These are phyloP conservation scores for Irena cyanogastra DNA, from an alignment of 2,113 vertebrate genomes.

Conservation along the genomic window DNA sequence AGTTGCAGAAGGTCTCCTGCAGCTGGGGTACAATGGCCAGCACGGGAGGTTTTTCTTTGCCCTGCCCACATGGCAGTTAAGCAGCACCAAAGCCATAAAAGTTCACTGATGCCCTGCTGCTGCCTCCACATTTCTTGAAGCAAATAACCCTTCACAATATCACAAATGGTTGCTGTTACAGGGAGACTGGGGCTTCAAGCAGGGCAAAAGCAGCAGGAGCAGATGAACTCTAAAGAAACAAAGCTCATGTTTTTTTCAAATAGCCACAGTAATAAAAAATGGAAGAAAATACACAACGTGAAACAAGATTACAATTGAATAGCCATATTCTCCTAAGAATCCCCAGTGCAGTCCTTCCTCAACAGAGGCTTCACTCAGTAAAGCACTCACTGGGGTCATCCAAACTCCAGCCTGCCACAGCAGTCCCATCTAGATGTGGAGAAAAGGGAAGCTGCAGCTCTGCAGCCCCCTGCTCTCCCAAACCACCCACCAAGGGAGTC, in stretches of 20 bases:
- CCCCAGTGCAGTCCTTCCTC: neutral
- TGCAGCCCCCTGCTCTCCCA: neutral
- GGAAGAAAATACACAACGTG: neutral
- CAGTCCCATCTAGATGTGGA: neutral
- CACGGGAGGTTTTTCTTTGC: neutral
- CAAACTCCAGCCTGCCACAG: neutral
- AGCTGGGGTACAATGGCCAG: neutral
- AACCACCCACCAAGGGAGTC: neutral
- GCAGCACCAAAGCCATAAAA: neutral
- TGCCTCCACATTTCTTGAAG: neutral
- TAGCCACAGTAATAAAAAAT: neutral
- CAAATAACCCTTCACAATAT: neutral
- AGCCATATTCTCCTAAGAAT: neutral
- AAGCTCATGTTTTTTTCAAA: constrained; percentile 1
- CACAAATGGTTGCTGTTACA: neutral
- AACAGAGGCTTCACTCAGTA: neutral
- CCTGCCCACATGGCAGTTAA: neutral
- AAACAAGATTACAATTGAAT: neutral
- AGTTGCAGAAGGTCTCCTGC: neutral
- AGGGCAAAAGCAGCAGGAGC: constrained; percentile 27
- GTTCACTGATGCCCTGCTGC: neutral
- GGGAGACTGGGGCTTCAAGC: neutral
- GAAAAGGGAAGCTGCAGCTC: neutral
- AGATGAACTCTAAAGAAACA: neutral
- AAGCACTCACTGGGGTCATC: neutral